These are phyloP conservation scores for Lasiurus borealis DNA, from an alignment of 2,113 vertebrate species.

Conservation along the genomic window DNA sequence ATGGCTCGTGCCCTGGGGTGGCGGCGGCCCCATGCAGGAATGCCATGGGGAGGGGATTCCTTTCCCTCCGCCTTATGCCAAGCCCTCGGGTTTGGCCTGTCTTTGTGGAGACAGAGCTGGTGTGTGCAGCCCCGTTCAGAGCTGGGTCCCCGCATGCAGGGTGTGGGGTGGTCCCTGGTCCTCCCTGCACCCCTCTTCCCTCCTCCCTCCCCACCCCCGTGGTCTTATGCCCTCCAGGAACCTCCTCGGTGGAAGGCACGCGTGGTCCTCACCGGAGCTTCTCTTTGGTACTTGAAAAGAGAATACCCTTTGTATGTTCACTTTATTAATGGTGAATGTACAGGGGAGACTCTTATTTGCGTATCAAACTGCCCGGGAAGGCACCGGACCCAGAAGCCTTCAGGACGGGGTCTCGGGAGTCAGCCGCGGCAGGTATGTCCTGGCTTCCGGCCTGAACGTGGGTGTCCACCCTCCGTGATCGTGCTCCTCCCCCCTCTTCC, in stretches of 20 bases:
- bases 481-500: too few species aligned
- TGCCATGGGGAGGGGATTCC: neutral
- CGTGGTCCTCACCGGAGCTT: neutral
- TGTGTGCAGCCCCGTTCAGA: neutral
- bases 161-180: neutral
- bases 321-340: constrained; percentile 64
- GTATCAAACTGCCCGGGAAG: constrained; percentile 58
- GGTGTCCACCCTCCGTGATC: rapidly evolving
- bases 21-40: neutral
- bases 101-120: neutral
- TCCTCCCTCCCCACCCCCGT: rapidly evolving
- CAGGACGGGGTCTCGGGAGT: neutral
- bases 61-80: rapidly evolving
- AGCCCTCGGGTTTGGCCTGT: rapidly evolving
- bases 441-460: rapidly evolving
- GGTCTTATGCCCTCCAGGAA: neutral
- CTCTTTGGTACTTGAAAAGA: constrained; percentile 70
- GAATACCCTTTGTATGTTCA: constrained; percentile 65
- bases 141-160: neutral
- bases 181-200: too few species aligned
- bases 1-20: neutral
- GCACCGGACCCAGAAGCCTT: neutral
- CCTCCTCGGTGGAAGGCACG: neutral
- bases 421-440: neutral
- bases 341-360: constrained; percentile 74